phyloP scores from a whole-genome alignment of 2,888 invertebrate genomes.

The Alloscopus bannaensis region DNA sequence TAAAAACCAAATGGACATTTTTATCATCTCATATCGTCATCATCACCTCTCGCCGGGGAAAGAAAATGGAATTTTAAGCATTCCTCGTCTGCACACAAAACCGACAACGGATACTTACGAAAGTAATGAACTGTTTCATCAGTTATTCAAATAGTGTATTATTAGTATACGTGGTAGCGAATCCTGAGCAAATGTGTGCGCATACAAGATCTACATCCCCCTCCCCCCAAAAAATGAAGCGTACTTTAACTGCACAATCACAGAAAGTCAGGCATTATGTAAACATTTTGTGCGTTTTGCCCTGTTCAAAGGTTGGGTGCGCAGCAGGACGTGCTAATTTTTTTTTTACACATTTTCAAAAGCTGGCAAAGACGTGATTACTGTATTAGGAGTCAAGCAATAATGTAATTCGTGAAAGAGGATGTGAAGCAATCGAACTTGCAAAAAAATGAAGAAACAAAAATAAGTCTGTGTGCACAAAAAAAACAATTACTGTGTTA shows the following conservation, averaged over 20 bases:
- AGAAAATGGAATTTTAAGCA: background rate
- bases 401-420: conserved; percentile 40
- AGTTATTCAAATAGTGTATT: conserved; percentile 2
- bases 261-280: conserved; percentile 6
- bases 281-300: background rate
- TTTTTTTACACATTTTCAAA: background rate
- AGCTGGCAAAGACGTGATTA: background rate
- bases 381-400: no score
- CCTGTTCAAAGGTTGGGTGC: no score
- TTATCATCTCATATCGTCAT: background rate
- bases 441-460: no score
- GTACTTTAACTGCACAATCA: background rate
- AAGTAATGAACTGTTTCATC: conserved; percentile 20
- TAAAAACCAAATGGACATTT: conserved; percentile 21
- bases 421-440: conserved; percentile 54
- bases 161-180: background rate
- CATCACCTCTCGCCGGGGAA: background rate
- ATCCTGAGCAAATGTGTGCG: background rate
- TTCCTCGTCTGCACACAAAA: background rate
- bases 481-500: conserved; percentile 46
- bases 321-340: background rate
- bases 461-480: conserved; percentile 42
- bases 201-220: background rate
- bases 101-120: background rate
- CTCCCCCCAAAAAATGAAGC: background rate